phyloP scores from a whole-genome alignment of 2,888 invertebrate species.

The Apodemia duryi region DNA sequence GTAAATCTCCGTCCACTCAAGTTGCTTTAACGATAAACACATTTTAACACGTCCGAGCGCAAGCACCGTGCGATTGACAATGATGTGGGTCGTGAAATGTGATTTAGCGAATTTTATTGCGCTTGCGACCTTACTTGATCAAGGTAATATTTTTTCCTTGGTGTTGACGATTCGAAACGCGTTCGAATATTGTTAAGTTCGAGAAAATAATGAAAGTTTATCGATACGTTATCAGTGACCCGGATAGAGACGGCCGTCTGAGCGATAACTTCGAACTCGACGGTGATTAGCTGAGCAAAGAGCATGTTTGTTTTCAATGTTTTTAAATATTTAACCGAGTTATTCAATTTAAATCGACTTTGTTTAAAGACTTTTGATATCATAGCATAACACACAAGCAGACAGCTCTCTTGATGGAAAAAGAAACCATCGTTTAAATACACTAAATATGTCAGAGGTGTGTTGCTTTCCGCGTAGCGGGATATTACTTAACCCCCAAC shows the following conservation, averaged over 20 bases:
- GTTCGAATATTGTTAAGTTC: constrained; percentile 35
- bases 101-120: constrained; percentile 37
- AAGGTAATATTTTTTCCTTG: constrained; percentile 49
- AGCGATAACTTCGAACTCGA: constrained; percentile 35
- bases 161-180: constrained; percentile 40
- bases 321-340: neutral
- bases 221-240: constrained; percentile 52
- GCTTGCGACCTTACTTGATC: constrained; percentile 46
- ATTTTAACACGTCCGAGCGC: constrained; percentile 40
- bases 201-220: constrained; percentile 41
- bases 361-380: no score
- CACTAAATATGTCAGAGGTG: no score
- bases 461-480: no score
- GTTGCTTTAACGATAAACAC: constrained; percentile 66
- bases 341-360: neutral
- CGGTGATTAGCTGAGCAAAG: constrained; percentile 22
- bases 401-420: no score
- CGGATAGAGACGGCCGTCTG: constrained; percentile 33
- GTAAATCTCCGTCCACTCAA: constrained; percentile 65
- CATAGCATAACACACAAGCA: no score
- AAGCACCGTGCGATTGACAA: constrained; percentile 36
- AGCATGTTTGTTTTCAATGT: neutral
- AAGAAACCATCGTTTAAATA: no score
- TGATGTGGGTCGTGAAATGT: constrained; percentile 28
- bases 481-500: no score